Evolutionary conservation across 1,140 invertebrate species (phyloP).

Genomic region (Hylaeus anthracinus): DNA sequence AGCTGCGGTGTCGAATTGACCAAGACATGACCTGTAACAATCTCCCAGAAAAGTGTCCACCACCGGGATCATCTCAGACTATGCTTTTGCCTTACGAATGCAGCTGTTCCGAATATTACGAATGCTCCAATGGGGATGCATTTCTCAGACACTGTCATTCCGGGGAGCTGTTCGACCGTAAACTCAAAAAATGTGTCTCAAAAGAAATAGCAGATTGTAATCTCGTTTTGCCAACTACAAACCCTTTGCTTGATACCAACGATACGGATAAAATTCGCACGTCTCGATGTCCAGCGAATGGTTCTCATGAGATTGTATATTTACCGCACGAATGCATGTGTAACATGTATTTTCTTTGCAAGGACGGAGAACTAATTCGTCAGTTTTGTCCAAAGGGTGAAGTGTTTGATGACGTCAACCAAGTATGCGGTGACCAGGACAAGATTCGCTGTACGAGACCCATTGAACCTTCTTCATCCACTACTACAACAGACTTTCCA

Average conservation of each 20-base stretch:
- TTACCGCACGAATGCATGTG: conserved; percentile 81
- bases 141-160: conserved; percentile 76
- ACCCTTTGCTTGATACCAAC: no score
- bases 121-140: conserved; percentile 79
- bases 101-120: conserved; percentile 81
- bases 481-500: no score
- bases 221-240: no score
- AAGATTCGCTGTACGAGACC: neutral
- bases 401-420: conserved; percentile 79
- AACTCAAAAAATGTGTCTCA: conserved; percentile 74
- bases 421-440: conserved; percentile 75
- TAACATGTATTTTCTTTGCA: conserved; percentile 82
- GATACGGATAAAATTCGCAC: no score
- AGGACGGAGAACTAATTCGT: conserved; percentile 77
- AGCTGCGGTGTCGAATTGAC: conserved; percentile 69
- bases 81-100: conserved; percentile 79
- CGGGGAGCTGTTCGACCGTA: conserved; percentile 79
- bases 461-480: no score
- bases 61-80: neutral
- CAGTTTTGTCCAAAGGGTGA: conserved; percentile 77
- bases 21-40: neutral
- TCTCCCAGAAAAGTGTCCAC: conserved; percentile 17
- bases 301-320: conserved; percentile 23
- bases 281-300: conserved; percentile 10
- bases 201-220: no score